Conservation (phyloP, 2,113 vertebrate genomes). For the Sceloporus tristichus region DNA sequence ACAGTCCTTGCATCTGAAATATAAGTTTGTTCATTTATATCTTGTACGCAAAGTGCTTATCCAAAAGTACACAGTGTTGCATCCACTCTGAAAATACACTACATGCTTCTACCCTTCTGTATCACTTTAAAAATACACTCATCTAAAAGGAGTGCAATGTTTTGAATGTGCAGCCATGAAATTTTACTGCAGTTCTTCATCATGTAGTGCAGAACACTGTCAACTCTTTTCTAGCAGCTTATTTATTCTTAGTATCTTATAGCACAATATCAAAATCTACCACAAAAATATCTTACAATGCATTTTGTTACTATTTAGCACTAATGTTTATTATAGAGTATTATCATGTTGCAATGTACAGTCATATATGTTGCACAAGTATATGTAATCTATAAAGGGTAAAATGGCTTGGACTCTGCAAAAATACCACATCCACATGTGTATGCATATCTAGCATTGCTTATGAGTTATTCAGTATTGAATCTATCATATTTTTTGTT, state of each 20-base stretch:
- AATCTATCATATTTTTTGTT: too few species aligned
- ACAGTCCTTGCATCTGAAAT: neutral
- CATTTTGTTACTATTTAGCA: too few species aligned
- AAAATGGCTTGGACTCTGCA: neutral
- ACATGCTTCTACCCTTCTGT: slow-evolving; percentile 12
- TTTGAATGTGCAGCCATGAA: slow-evolving; percentile 25
- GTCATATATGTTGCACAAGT: too few species aligned
- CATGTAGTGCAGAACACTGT: neutral
- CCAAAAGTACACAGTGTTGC: neutral
- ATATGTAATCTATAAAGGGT: too few species aligned
- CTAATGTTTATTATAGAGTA: too few species aligned
- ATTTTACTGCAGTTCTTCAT: neutral
- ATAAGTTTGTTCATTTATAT: neutral
- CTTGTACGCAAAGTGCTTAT: neutral
- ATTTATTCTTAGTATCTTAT: neutral
- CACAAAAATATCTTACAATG: neutral
- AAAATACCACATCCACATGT: neutral
- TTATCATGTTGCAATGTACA: too few species aligned
- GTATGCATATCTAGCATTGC: neutral
- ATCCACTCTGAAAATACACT: slow-evolving; percentile 16
- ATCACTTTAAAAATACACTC: slow-evolving; percentile 30
- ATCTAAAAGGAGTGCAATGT: slow-evolving; percentile 17
- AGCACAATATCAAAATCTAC: neutral
- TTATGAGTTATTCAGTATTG: neutral
- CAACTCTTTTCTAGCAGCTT: neutral